phyloP scores from a whole-genome alignment of 1,140 invertebrate species.

The Odontomachus brunneus region DNA sequence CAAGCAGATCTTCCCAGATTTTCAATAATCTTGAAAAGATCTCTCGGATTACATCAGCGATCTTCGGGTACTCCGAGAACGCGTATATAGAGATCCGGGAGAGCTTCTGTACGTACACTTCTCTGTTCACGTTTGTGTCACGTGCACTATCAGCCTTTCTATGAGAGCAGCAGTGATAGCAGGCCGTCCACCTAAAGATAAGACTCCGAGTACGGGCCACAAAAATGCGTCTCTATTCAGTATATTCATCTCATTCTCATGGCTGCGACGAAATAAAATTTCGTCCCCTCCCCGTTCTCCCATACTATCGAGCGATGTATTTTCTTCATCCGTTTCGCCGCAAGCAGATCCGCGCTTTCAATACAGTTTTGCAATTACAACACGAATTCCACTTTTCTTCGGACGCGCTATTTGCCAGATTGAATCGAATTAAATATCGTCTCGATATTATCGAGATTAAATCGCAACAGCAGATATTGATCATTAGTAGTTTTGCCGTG shows the following conservation, averaged over 20 bases:
- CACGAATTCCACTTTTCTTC: too few relatives aligned
- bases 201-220: slow-evolving; percentile 47
- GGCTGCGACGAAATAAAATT: slow-evolving; percentile 5
- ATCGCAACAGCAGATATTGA: too few relatives aligned
- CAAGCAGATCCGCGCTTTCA: slow-evolving; percentile 10
- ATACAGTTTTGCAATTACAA: neutral
- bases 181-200: slow-evolving; percentile 83
- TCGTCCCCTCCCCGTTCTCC: too few relatives aligned
- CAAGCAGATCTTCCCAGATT: neutral
- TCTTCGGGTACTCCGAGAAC: neutral
- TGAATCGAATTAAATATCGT: too few relatives aligned
- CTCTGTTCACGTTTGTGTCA: slow-evolving; percentile 36
- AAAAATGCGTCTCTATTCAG: slow-evolving; percentile 58
- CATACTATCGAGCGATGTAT: neutral
- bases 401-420: too few relatives aligned
- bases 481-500: too few relatives aligned
- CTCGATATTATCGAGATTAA: too few relatives aligned
- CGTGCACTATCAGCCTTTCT: slow-evolving; percentile 34
- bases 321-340: neutral
- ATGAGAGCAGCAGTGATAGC: slow-evolving; percentile 76
- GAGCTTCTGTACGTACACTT: neutral
- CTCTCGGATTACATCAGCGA: neutral
- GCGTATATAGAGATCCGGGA: neutral
- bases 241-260: slow-evolving; percentile 52
- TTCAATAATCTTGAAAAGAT: neutral